phyloP scores from a whole-genome alignment of 2,888 invertebrate species.

The Dysmachus trigonus region DNA sequence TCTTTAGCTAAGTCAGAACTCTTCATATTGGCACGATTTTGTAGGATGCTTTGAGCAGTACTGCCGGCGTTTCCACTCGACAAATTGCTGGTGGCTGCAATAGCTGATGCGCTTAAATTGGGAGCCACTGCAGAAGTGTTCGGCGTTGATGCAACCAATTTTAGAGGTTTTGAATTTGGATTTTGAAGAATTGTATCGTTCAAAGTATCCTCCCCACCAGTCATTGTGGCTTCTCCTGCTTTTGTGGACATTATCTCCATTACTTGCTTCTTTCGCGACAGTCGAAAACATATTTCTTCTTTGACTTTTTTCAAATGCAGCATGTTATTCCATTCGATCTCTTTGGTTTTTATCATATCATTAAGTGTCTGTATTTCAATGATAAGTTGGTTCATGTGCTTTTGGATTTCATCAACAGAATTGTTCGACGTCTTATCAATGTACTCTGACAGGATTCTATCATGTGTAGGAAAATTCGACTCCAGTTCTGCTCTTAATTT shows the following conservation, averaged over 20 bases:
- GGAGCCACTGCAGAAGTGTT: background rate
- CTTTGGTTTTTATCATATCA: constrained; percentile 80
- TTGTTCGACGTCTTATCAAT: constrained; percentile 72
- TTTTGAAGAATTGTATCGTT: constrained; percentile 15
- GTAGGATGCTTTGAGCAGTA: constrained; percentile 55
- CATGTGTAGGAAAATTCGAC: constrained; percentile 68
- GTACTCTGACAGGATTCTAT: constrained; percentile 71
- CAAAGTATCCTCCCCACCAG: constrained; percentile 22
- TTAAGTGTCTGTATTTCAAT: constrained; percentile 76
- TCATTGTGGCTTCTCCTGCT: constrained; percentile 51
- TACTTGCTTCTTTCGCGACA: constrained; percentile 76
- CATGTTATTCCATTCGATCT: constrained; percentile 87
- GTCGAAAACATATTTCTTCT: constrained; percentile 79
- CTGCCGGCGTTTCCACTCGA: constrained; percentile 47
- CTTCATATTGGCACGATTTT: constrained; percentile 58
- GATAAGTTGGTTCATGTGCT: constrained; percentile 72
- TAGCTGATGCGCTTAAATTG: background rate
- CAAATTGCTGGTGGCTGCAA: background rate
- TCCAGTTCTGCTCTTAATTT: constrained; percentile 67
- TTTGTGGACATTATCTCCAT: constrained; percentile 60
- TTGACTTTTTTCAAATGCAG: constrained; percentile 84
- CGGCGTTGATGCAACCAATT: constrained; percentile 11
- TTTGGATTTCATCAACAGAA: constrained; percentile 70
- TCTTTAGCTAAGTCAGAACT: constrained; percentile 57
- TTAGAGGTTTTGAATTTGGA: constrained; percentile 6